Base-by-base conservation (phyloP, 2,888 invertebrate genomes). In the Linnaemya tessellans region DNA sequence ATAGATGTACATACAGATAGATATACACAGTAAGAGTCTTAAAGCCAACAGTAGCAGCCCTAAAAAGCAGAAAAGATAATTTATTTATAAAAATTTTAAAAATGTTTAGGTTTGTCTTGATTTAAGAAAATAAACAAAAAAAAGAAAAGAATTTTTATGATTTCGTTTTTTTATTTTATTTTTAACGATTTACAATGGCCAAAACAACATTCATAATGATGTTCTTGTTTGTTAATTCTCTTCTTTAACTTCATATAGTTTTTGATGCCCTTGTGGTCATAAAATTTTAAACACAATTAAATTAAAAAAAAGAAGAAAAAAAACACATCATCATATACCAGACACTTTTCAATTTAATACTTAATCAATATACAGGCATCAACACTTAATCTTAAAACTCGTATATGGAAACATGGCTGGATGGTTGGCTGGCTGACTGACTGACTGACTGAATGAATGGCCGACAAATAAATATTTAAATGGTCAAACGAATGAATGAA, bases 361-460 rank as follows among this genome's bases (percentile, higher is more conserved):
- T 77, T 58, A 82, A 78, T 73, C 71, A 82, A 82, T 70, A 56
- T 54, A 75, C 51, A 74, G 71, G 81, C 60, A 81, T 78, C 78
- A 78, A 78, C 60, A 73, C 68, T 81, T 84, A 78, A 84, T 73
- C 81, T 68, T 68, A 51, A 51, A 75, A 25, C 60, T 49, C 71
- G 43, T n/a, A 20, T 41, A 20, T 62, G 62, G 49, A 30, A 35
- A 30, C 18, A 11, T 58, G 67, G 46, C 20, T 38, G 67, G n/a
- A 22, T 67, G 60, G 46, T 11, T 58, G 60, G 18, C 56, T 35
- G 77, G 56, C 9, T 60, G 46, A 41, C 25, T 67, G 77, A 8
- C 56, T 35, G 77, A 67, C 9, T 60, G 46, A 41, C 25, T 67
- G 77, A 8, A 67, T 22, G 77, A 67, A 58, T 22, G 46, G 56